Conservation (phyloP, 2,797 vertebrate genomes). For the Aeoliscus strigatus region DNA sequence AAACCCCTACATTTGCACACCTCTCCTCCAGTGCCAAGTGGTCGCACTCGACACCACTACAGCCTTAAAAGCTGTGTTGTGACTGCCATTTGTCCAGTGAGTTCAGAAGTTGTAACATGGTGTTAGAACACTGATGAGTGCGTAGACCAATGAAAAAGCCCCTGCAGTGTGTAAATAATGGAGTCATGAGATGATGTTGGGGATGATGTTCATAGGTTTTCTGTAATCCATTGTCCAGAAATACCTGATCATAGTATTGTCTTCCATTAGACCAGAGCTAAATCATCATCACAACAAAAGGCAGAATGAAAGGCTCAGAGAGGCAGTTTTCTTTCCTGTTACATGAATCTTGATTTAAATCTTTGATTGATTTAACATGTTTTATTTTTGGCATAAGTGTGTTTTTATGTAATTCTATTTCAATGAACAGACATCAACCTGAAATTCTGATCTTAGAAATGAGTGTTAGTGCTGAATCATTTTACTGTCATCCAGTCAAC, state of each 20-base stretch:
- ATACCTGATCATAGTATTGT: constrained; percentile 14
- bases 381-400: background rate
- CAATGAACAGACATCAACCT: constrained; percentile 8
- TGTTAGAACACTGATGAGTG: background rate
- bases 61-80: background rate
- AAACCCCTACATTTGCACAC: too few species aligned
- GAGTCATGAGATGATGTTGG: background rate
- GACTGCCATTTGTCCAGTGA: background rate
- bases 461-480: constrained; percentile 10
- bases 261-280: background rate
- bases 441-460: background rate
- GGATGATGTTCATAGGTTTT: background rate
- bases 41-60: too few species aligned
- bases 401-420: background rate
- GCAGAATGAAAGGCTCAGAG: background rate
- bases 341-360: background rate
- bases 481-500: background rate
- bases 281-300: background rate
- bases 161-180: constrained; percentile 14
- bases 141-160: background rate
- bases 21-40: too few species aligned
- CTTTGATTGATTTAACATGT: background rate
- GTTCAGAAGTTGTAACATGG: too few species aligned
- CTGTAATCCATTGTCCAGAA: background rate
- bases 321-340: background rate